Base-by-base conservation (phyloP, 2,113 vertebrate genomes). In the Proterorhinus semilunaris region DNA sequence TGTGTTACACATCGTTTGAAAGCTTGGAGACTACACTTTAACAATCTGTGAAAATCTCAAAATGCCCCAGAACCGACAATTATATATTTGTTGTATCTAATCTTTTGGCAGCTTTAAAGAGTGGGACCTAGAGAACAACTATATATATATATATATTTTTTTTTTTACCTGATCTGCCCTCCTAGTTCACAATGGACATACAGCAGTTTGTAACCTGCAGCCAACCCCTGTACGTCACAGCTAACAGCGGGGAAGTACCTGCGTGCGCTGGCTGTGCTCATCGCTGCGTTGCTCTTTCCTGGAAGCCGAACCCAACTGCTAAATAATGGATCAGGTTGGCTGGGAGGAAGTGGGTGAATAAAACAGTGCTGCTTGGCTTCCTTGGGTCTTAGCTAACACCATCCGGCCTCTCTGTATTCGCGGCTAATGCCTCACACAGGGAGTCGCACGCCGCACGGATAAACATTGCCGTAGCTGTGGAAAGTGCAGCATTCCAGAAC, bases 391-490 rank as follows among this genome's bases (percentile, higher is more conserved):
- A n/a, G 51, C 11, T 17, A 10, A 57, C 5, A 8, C 61, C 10
- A 44, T 45, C 49, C 17, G 4, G 13, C 17, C 17, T 50, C 15
- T 15, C 13, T 52, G 12, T 27, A 46, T 57, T 62, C 49, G 42
- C 42, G 58, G 59, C 15, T 7, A 45, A 62, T 53, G 61, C 8
- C 2, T 62, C 21, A 13, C 4, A 54, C 27, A 58, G 47, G 5
- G 6, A 27, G 57, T 17, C 55, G n/a, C 44, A 36, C 27, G 27
- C 27, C 27, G 27, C 27, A 36, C 1, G 21, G 49, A 49, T 71
- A 63, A 80, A 76, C 52, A 68, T 69, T 52, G 69, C n/a, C 44
- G 2, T 68, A 49, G 44, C 17, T 65, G 62, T 43, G 51, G 48
- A 52, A 15, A 52, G 58, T 21, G 57, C 68, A 62, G 54, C 15